Evolutionary conservation across 2,888 invertebrate genomes (phyloP).

Genomic region (Subacronicta megacephala): DNA sequence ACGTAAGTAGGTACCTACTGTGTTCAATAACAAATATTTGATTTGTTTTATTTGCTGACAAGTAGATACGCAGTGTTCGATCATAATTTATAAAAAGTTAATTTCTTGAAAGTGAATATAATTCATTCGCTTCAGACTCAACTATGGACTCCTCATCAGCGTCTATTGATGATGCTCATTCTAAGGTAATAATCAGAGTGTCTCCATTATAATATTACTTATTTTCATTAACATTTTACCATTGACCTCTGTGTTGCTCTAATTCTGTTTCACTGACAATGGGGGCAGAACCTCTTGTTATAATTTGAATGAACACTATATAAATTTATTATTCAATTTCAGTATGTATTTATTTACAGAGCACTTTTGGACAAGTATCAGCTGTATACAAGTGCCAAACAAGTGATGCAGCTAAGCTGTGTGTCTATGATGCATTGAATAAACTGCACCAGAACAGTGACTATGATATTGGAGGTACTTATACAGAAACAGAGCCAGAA

Average conservation of each 20-base stretch:
- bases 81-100: not conserved
- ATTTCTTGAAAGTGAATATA: not conserved
- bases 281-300: not conserved
- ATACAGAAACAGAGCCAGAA: slow-evolving; percentile 65
- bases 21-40: no score
- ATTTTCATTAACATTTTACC: no score
- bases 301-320: no score
- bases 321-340: not conserved
- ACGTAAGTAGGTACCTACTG: no score
- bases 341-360: slow-evolving; percentile 58
- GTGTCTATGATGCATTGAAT: slow-evolving; percentile 64
- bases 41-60: no score
- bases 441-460: slow-evolving; percentile 65
- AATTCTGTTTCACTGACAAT: not conserved
- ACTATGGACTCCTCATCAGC: slow-evolving; percentile 13
- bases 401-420: slow-evolving; percentile 66
- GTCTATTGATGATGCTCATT: slow-evolving; percentile 1
- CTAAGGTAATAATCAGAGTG: slow-evolving; percentile 9
- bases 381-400: slow-evolving; percentile 68
- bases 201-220: no score
- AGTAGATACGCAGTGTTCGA: no score
- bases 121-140: not conserved
- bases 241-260: not conserved
- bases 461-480: slow-evolving; percentile 81
- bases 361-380: slow-evolving; percentile 59